Evolutionary conservation across 37 sponge, comb jelly and placozoan species (phyloP), one percentile per base, ranked within the genome.

Genomic region (Oscarella lobularis): DNA sequence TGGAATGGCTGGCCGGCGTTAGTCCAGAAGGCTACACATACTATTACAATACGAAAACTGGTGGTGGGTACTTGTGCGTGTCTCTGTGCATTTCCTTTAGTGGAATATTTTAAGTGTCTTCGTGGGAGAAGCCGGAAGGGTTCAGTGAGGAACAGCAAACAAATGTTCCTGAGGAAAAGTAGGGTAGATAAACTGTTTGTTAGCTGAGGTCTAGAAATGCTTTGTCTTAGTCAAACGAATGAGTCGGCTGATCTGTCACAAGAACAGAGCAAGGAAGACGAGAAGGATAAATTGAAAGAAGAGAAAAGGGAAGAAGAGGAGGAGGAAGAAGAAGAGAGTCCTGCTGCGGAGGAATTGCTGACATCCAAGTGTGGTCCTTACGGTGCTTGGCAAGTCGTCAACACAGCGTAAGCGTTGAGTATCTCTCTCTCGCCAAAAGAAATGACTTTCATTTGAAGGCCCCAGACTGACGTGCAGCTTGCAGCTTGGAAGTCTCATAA

Each of bases 11-110:
- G 67, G 78, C 76, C 40, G 35, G 69, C 39, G 34, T 36, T 36
- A 73, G 83, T 20, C 86, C 89, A 3, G 89, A 92, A 60, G 93
- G 93, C 31, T 55, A 82, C 38, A 41, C 80, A 1, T 92, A 92
- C 38, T 92, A 92, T 48, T 85, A 92, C 81, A 88, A 88, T 41
- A 48, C 66, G 34, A 35, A 74, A 1, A 92, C 89, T 40, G 85
- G 88, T 82, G 89, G 92, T 87, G 41, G 29, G n/a, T 32, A 75
- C 60, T 38, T 35, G 41, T 39, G 35, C 35, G 3, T 35, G 35
- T 35, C 3, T 3, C 3, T 35, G 2, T 2, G 2, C 3, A 3
- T 3, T 3, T 3, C 3, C 3, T 3, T 34, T 67, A n/a, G n/a
- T n/a, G n/a, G n/a, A n/a, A n/a, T n/a, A n/a, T n/a, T n/a, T n/a